These are phyloP conservation scores for Saccostrea glomerata DNA, from an alignment of 1,140 invertebrate species.

Conservation along the genomic window DNA sequence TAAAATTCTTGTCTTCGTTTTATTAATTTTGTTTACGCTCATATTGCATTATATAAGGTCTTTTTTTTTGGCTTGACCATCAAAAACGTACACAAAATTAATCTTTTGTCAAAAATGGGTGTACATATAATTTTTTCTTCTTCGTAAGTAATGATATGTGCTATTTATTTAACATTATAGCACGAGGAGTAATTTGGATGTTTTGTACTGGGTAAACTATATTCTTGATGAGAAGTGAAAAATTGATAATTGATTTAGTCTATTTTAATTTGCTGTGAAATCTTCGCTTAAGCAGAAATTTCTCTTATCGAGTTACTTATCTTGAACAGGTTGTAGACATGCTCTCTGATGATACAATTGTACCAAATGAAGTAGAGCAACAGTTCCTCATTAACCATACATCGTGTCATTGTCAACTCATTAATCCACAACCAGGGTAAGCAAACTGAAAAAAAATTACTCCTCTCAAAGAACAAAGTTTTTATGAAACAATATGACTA, in stretches of 20 bases:
- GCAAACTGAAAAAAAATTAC: neutral
- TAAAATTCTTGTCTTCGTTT: neutral
- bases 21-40: neutral
- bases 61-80: neutral
- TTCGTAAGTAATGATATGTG: neutral
- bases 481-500: neutral
- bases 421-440: conserved; percentile 40
- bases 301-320: neutral
- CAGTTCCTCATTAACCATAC: conserved; percentile 33
- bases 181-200: neutral
- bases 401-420: conserved; percentile 25
- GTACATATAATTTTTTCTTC: neutral
- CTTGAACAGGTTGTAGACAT: conserved; percentile 16
- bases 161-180: conserved; percentile 5
- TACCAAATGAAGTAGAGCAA: conserved; percentile 28
- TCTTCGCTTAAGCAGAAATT: neutral
- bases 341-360: conserved; percentile 38
- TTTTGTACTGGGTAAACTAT: neutral
- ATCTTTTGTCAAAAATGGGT: neutral
- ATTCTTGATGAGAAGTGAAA: neutral
- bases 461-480: neutral
- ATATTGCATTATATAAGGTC: neutral
- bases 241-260: neutral
- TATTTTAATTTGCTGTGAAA: neutral
- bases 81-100: neutral